Base-by-base conservation (phyloP, 2,888 invertebrate genomes). In the Drosophila seclusa region DNA sequence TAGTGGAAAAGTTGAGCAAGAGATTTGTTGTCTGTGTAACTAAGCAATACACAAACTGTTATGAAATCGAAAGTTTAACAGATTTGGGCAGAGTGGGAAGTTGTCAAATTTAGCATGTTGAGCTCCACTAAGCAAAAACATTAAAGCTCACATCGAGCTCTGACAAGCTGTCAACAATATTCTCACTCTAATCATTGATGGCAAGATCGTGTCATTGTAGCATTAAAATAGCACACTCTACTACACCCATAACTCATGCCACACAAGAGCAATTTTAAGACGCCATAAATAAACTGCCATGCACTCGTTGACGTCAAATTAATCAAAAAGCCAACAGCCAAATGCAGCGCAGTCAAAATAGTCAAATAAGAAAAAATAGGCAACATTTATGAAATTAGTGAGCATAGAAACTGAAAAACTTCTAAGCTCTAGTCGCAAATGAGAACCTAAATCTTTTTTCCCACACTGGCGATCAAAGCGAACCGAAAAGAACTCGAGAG, bases 291-390 rank as follows among this genome's bases (percentile, higher is more conserved):
- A 72, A 80, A 57, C 65, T 82, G 90, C 70, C 88, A 65, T 89
- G 90, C 90, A 84, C 73, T 85, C 88, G 88, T 73, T 82, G 90
- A 88, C 80, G 86, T 85, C 90, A 85, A 85, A 87, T 84, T 89
- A 84, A 84, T 84, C 83, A 89, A 45, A 45, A 73, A 61, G 55
- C 62, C 59, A 69, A 78, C 58, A 57, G 48, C 66, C 69, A 87
- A 87, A 74, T 89, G 90, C 88, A 84, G 79, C 80, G 69, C 82
- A 78, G 73, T 72, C 76, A 84, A 89, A 83, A 84, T 89, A 87
- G 83, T 81, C 66, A 63, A 62, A 60, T 45, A 60, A 36, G 29
- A 29, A 38, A 34, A 48, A 50, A 67, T 21, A 31, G 24, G 13
- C 53, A n/a, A 60, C 54, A n/a, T 49, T 42, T 42, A 53, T 36